Evolutionary conservation across 1,140 invertebrate genomes (phyloP).

Genomic region (Drosophila albomicans): DNA sequence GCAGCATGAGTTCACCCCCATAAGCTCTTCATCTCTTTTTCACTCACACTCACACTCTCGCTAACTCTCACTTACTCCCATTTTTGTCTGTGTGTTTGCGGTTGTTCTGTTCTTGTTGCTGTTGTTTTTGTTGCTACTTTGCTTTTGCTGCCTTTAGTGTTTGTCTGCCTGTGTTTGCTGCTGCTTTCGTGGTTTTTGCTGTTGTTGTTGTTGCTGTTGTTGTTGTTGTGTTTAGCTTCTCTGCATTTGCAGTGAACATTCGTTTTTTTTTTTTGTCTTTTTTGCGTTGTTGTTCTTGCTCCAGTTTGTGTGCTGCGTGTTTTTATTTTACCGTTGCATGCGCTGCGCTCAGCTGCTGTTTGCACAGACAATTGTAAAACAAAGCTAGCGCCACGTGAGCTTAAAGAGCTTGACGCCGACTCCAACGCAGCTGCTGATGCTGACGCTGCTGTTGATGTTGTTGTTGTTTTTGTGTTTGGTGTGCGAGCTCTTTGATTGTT

Average conservation of each 20-base stretch:
- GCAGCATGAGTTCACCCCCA: slow-evolving; percentile 9
- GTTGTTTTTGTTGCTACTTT: slow-evolving; percentile 25
- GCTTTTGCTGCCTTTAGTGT: slow-evolving; percentile 7
- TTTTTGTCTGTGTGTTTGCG: slow-evolving; percentile 15
- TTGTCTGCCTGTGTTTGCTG: slow-evolving; percentile 36
- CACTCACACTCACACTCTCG: slow-evolving; percentile 4
- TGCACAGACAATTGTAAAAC: slow-evolving; percentile 56
- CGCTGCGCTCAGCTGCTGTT: slow-evolving; percentile 20
- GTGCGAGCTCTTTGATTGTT: slow-evolving; percentile 43
- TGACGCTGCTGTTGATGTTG: slow-evolving; percentile 6
- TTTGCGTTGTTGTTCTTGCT: slow-evolving; percentile 17
- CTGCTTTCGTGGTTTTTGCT: slow-evolving; percentile 41
- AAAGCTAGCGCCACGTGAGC: slow-evolving; percentile 47
- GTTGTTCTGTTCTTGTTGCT: slow-evolving; percentile 27
- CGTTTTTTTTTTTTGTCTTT: slow-evolving; percentile 8
- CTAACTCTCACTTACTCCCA: slow-evolving; percentile 7
- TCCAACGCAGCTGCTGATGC: slow-evolving; percentile 8
- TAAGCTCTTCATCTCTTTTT: neutral
- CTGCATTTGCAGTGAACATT: slow-evolving; percentile 29
- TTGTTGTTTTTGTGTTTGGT: slow-evolving; percentile 16
- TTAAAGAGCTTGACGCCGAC: slow-evolving; percentile 38
- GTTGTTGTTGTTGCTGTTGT: slow-evolving; percentile 36
- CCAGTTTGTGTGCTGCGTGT: slow-evolving; percentile 19
- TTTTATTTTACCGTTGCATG: slow-evolving; percentile 13
- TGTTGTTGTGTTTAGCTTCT: slow-evolving; percentile 37